phyloP scores from a whole-genome alignment of 2,113 vertebrate species.

The Mormoops blainvillei region DNA sequence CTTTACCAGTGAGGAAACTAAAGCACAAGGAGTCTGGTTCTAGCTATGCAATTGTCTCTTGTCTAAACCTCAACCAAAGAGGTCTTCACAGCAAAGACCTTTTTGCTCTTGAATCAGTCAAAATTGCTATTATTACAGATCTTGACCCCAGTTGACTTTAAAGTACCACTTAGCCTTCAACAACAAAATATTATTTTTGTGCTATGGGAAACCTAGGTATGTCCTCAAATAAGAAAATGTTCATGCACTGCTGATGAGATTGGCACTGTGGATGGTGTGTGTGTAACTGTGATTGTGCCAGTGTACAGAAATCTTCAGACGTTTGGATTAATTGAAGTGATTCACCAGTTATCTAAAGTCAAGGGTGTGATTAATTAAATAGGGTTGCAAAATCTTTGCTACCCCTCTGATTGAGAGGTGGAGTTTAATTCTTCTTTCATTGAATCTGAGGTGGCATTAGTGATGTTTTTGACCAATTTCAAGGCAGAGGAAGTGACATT shows the following conservation, averaged over 20 bases:
- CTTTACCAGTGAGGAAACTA: not conserved
- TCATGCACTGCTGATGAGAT: not conserved
- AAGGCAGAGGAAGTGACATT: not conserved
- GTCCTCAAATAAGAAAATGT: not conserved
- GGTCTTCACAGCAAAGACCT: not conserved
- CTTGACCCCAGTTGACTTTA: constrained; percentile 27
- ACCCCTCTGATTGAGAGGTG: not conserved
- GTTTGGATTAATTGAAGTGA: not conserved
- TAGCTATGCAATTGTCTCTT: not conserved
- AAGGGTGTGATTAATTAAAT: not conserved
- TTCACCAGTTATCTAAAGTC: not conserved
- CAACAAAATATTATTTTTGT: constrained; percentile 27
- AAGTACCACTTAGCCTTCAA: not conserved
- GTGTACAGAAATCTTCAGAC: not conserved
- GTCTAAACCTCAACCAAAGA: not conserved
- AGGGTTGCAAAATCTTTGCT: not conserved
- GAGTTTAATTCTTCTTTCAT: not conserved
- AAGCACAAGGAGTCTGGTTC: not conserved
- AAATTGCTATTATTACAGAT: constrained; percentile 25
- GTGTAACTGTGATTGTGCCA: not conserved
- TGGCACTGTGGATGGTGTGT: not conserved
- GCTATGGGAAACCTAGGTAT: not conserved
- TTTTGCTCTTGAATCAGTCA: constrained; percentile 29
- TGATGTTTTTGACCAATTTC: not conserved
- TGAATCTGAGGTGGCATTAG: not conserved